Evolutionary conservation across 2,888 invertebrate genomes (phyloP).

Genomic region (Trichopoda pennipes): DNA sequence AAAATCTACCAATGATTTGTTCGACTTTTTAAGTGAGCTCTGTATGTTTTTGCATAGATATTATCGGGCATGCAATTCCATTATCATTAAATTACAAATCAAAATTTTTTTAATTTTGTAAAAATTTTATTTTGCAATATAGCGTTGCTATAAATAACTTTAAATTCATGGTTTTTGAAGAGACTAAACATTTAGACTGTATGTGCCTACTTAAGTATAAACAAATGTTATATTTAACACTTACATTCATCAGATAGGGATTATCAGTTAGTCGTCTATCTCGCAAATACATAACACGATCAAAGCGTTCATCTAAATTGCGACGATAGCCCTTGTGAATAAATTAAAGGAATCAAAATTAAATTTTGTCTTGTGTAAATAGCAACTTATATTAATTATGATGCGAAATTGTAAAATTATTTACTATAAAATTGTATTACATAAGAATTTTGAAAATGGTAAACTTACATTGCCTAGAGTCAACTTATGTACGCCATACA

Average conservation of each 20-base stretch:
- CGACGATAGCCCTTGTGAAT: slow-evolving; percentile 83
- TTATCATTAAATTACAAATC: too few species aligned
- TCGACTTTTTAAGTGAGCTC: too few species aligned
- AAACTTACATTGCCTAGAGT: slow-evolving; percentile 84
- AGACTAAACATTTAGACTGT: too few species aligned
- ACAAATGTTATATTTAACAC: slow-evolving; percentile 70
- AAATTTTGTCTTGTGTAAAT: background rate
- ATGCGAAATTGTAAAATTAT: slow-evolving; percentile 71
- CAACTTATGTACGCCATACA: slow-evolving; percentile 85
- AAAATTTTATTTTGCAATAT: too few species aligned
- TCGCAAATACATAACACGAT: slow-evolving; percentile 83
- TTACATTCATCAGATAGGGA: slow-evolving; percentile 84
- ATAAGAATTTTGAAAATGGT: slow-evolving; percentile 73
- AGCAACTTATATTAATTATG: slow-evolving; percentile 66
- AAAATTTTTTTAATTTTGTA: too few species aligned
- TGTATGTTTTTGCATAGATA: too few species aligned
- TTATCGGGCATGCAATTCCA: too few species aligned
- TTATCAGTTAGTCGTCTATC: slow-evolving; percentile 84
- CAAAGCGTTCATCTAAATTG: slow-evolving; percentile 82
- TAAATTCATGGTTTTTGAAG: too few species aligned
- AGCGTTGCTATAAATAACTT: too few species aligned
- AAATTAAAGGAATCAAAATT: background rate
- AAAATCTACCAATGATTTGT: too few species aligned
- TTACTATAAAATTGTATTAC: slow-evolving; percentile 74
- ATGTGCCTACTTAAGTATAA: background rate